phyloP scores from a whole-genome alignment of 2,797 vertebrate genomes.

The Psittacula derbiana region DNA sequence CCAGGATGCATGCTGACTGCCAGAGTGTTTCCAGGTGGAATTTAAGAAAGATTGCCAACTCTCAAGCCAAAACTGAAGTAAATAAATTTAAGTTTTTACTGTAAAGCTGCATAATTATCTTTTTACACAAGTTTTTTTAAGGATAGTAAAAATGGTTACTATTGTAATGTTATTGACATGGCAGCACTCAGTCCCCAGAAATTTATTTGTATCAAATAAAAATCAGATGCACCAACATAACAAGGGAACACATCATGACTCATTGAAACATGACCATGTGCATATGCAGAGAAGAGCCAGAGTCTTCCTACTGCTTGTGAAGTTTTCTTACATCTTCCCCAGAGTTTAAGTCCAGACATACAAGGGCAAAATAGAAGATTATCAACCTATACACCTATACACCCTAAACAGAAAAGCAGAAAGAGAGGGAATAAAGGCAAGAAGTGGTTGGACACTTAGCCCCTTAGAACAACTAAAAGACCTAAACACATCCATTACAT shows the following conservation, averaged over 20 bases:
- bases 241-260: background rate
- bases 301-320: background rate
- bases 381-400: background rate
- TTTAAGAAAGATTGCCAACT: slow-evolving; percentile 20
- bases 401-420: background rate
- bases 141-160: background rate
- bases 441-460: background rate
- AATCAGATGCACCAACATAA: background rate
- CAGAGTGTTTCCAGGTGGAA: slow-evolving; percentile 47
- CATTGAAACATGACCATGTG: background rate
- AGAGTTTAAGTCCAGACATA: background rate
- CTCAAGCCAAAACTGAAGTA: background rate
- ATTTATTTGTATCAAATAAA: slow-evolving; percentile 1
- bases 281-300: background rate
- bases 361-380: background rate
- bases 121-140: background rate
- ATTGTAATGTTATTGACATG: background rate
- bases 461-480: background rate
- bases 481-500: background rate
- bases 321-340: background rate
- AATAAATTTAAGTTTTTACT: background rate
- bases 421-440: background rate
- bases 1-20: slow-evolving; percentile 8
- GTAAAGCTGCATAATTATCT: background rate
- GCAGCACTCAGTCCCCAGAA: background rate